Base-by-base conservation (phyloP, 2,888 invertebrate genomes). In the Dryobota labecula region DNA sequence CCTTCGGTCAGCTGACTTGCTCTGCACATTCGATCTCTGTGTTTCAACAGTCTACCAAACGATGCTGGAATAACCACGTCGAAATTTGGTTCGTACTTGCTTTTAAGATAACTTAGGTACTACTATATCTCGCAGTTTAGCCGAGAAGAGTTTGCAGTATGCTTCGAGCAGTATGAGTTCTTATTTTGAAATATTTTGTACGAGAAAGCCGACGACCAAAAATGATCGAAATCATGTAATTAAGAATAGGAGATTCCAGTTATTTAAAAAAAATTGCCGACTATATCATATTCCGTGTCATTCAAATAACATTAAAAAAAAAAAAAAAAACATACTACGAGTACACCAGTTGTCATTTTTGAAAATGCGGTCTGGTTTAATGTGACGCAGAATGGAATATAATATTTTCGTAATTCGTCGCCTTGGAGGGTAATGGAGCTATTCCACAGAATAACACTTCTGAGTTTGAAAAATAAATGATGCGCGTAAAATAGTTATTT, bases 1-100 rank as follows among this genome's bases (percentile, higher is more conserved):
- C 86, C 1, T 96, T 96, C 80, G 90, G 92, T 6, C 89, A 90
- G 5, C 87, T 96, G 33, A 91, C 91, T 6, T 96, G 96, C 83
- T 92, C 91, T 3, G 76, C 83, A 2, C 91, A 96, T 77, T 84
- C 96, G 0, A 85, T 67, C 69, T 92, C 94, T 72, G 91, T 93
- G 0, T 92, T 96, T 0, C 88, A 93, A 70, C 89, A 84, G 47
- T 96, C 96, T 7, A 89, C 84, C 20, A 85, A 87, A 27, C 90
- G 90, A 56, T 97, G 97, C 84, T 92, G 87, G 63, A 88, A 88
- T 65, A 92, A 94, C 70, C 93, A 95, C 58, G 56, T 89, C 9
- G 93, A 95, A 61, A 94, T 96, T 49, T 93, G 92, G 95, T 95
- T 1, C 73, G 82, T 6, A 90, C 95, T 76, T 85, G 27, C 95